These are phyloP conservation scores for Cylindroiulus punctatus DNA, from an alignment of 2,888 invertebrate genomes.

Conservation along the genomic window DNA sequence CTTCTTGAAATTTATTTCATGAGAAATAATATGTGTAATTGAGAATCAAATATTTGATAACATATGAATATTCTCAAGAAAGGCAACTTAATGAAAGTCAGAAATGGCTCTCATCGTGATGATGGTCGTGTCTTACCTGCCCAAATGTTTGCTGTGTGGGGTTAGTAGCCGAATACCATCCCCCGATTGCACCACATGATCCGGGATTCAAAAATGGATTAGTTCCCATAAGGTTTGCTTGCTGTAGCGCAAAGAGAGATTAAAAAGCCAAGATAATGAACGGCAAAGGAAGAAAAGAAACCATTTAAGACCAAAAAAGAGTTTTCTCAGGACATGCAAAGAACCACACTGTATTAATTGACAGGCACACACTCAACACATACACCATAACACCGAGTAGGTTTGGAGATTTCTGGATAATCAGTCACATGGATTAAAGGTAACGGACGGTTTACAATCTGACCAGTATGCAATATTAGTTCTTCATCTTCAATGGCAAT, in stretches of 20 bases:
- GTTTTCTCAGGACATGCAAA: not conserved
- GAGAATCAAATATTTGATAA: no score
- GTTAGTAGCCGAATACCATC: conserved; percentile 49
- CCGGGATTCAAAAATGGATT: conserved; percentile 50
- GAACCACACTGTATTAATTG: not conserved
- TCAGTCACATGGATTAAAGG: not conserved
- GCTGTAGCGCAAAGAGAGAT: conserved; percentile 47
- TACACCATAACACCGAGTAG: not conserved
- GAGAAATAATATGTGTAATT: no score
- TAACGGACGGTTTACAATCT: not conserved
- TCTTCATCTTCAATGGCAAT: no score
- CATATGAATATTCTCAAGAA: not conserved
- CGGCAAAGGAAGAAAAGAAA: not conserved
- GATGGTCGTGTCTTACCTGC: conserved; percentile 46
- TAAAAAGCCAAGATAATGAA: not conserved
- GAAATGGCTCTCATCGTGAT: not conserved
- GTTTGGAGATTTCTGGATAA: not conserved
- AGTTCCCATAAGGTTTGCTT: conserved; percentile 51
- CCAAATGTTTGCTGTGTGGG: conserved; percentile 16
- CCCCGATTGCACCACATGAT: not conserved
- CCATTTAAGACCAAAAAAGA: not conserved
- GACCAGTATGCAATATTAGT: not conserved
- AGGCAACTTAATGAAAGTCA: not conserved
- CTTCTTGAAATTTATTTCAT: no score
- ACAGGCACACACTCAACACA: not conserved